Evolutionary conservation across 1,140 invertebrate species (phyloP), one percentile per base, ranked within the genome.

Genomic region (Gryllus bimaculatus): DNA sequence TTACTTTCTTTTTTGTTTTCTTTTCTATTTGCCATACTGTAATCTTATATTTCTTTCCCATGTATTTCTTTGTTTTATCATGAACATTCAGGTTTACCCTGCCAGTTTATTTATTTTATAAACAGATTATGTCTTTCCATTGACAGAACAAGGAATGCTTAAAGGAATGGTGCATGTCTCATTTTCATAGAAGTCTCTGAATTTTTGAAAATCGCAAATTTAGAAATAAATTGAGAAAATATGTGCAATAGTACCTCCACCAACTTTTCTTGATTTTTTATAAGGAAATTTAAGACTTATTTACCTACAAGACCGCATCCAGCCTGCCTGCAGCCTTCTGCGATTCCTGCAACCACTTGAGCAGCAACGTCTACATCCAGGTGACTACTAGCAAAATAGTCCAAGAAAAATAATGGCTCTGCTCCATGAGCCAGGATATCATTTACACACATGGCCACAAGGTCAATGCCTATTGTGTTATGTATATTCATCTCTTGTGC

Each of bases 371-470:
- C 87, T 8, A 96, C 90, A 83, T 97, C 90, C 74, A 99, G 87
- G 80, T 91, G 88, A 7, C 96, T 95, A 84, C 94, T 96, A 13
- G 97, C 96, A 86, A 97, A 98, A 86, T 99, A 99, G 88, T 99
- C 97, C 1, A 99, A 86, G 84, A 99, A 99, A 79, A 96, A 98
- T 75, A 99, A 87, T 0, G 97, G 97, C 83, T 97, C 95, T 0
- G 97, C 98, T 26, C 96, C 97, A 82, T 97, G 93, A 73, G 95
- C 96, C 26, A 99, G 86, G 76, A 99, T 91, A 86, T 99, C 97
- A 88, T 99, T 99, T 6, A 97, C 97, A 84, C 96, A 98, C 95
- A 98, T 98, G 12, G 97, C 98, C 12, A 99, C 97, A 49, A 99
- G 88, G 88, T 99, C 98, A 82, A 97, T 93, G 3, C 98, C 98